Base-by-base conservation (phyloP, 2,113 vertebrate genomes). In the Nothobranchius kuhntae region DNA sequence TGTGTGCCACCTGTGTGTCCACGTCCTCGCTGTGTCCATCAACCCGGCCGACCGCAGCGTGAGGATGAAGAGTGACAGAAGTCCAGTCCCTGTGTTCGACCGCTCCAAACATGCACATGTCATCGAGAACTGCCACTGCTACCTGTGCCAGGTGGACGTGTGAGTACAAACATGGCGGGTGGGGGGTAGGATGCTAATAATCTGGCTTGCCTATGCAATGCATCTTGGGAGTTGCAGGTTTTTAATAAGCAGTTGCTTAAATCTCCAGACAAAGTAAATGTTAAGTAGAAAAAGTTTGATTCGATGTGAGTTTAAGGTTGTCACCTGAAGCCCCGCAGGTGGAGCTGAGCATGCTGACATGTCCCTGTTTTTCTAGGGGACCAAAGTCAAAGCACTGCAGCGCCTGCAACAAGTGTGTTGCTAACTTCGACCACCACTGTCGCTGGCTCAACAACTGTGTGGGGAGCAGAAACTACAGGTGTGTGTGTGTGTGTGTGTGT, bases 401-500 rank as follows among this genome's bases (percentile, higher is more conserved):
- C 47, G 92, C 95, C 53, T 99, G 98, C 89, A 99, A 99, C 85
- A 99, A 99, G 55, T 99, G 98, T 51, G 96, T 99, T 0, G 95
- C 95, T 42, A 93, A 95, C 83, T 99, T 99, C 54, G 98, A 99
- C 82, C 98, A 99, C 86, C 98, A 99, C 87, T 99, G 98, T 87
- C 95, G 97, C 65, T 99, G 97, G 98, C 94, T 99, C 64, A 99
- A 99, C 93, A 99, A 99, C 91, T 99, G 98, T 46, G 97, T 99
- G 70, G 98, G 98, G 9, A 94, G 96, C 84, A 95, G 96, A 65
- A 99, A 99, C 89, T 99, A 99, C 89, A 93, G 94, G 98, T 96
- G 83, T 89, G 93, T 58, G 38, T 4, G 7, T 30, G 26, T 30
- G 26, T 30, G 26, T 30, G 26, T 30, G 26, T 30, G 26, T 30